Evolutionary conservation across 2,797 vertebrate species (phyloP), one percentile per base, ranked within the genome.

Genomic region (Podarcis lilfordi): DNA sequence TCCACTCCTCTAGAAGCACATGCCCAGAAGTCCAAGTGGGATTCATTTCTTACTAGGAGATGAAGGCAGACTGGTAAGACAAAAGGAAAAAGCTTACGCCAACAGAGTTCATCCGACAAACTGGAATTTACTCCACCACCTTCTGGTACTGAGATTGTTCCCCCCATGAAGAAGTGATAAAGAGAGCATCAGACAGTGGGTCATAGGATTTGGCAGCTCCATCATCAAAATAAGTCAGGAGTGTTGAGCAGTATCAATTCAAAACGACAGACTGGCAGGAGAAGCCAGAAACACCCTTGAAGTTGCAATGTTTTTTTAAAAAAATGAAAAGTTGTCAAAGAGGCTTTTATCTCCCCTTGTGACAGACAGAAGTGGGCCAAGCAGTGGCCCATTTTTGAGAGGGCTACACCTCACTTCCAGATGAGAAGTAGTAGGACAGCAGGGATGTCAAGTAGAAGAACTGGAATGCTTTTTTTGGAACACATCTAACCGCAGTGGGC

Each of bases 301-400:
- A 82, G 68, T 76, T 75, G 6, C 50, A 2, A 10, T 55, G 40
- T 82, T 15, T 50, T 55, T 55, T 15, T 43, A 66, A 1, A 37
- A 15, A 92, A 89, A 50, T 37, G n/a, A 80, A 40, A 89, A 50
- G 32, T 71, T 71, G 32, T 74, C 85, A 79, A 29, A 90, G 29
- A 9, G 85, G 55, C 77, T 86, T 82, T 86, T 86, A 74, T 61
- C 77, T 84, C 35, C 17, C 78, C 37, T 79, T 61, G 69, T 75
- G 69, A 89, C 55, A 66, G 93, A 89, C 68, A 66, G 93, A 89
- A 88, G 59, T 45, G 61, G 59, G 71, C 4, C 68, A 89, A 86
- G 13, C 4, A 27, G 29, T 45, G 15, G 66, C 11, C n/a, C 13
- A 29, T 25, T 80, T 80, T 21, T 35, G 77, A 69, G 25, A 1